These are phyloP conservation scores for Nymphicus hollandicus DNA, from an alignment of 2,113 vertebrate genomes.

Conservation along the genomic window DNA sequence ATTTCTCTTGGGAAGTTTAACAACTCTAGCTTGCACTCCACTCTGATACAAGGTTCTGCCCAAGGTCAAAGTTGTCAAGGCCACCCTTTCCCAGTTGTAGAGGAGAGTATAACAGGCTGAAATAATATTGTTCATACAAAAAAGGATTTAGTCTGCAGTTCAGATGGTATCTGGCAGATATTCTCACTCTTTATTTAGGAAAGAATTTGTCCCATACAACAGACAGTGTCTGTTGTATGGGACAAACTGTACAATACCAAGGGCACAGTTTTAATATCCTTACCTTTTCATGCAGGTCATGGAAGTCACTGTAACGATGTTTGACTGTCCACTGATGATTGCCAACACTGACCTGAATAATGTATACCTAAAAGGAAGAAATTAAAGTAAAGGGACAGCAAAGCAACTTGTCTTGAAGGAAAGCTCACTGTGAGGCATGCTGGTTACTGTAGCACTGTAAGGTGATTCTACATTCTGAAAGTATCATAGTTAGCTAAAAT, in stretches of 20 bases:
- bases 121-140: not conserved
- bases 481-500: not conserved
- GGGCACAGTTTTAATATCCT: not conserved
- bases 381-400: not conserved
- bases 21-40: not conserved
- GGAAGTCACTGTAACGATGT: constrained; percentile 96
- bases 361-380: constrained; percentile 84
- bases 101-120: not conserved
- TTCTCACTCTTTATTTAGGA: not conserved
- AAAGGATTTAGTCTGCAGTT: not conserved
- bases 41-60: not conserved
- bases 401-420: not conserved
- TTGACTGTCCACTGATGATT: constrained; percentile 91
- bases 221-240: not conserved
- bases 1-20: not conserved
- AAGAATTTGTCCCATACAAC: not conserved
- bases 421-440: not conserved
- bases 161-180: not conserved
- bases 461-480: not conserved
- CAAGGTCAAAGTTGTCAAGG: not conserved
- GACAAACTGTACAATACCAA: not conserved
- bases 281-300: constrained; percentile 97
- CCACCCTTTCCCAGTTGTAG: not conserved
- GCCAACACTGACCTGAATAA: constrained; percentile 89
- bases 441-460: not conserved